Evolutionary conservation across 2,888 invertebrate species (phyloP).

Genomic region (Ceratothoa steindachneri): DNA sequence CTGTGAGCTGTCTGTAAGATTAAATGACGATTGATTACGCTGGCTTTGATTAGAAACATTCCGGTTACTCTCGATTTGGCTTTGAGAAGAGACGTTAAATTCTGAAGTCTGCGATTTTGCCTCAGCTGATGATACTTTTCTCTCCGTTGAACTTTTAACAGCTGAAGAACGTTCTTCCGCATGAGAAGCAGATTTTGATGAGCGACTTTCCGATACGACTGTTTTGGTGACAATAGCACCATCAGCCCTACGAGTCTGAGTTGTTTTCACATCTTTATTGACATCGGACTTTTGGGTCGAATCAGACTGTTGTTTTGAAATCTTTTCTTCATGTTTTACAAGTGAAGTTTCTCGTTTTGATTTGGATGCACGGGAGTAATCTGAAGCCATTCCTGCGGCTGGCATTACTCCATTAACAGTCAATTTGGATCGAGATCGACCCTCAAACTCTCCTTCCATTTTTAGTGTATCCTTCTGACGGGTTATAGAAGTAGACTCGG

Average conservation of each 20-base stretch:
- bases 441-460: slow-evolving; percentile 59
- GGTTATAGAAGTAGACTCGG: not conserved
- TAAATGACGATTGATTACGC: not conserved
- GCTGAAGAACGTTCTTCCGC: slow-evolving; percentile 34
- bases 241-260: slow-evolving; percentile 34
- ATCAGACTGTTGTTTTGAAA: not conserved
- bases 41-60: not conserved
- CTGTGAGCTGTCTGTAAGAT: not conserved
- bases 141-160: slow-evolving; percentile 31
- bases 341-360: not conserved
- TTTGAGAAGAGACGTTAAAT: not conserved
- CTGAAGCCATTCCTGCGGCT: slow-evolving; percentile 1
- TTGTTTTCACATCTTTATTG: slow-evolving; percentile 29
- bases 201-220: slow-evolving; percentile 30
- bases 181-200: slow-evolving; percentile 34
- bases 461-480: slow-evolving; percentile 63
- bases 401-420: not conserved
- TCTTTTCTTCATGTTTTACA: not conserved
- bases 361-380: slow-evolving; percentile 3
- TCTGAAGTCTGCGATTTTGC: slow-evolving; percentile 22
- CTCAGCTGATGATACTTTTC: slow-evolving; percentile 46
- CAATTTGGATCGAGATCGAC: not conserved
- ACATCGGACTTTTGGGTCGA: not conserved
- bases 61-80: not conserved
- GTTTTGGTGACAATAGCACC: slow-evolving; percentile 33